These are phyloP conservation scores for Meghimatium bilineatum DNA, from an alignment of 2,888 invertebrate species.

Conservation along the genomic window DNA sequence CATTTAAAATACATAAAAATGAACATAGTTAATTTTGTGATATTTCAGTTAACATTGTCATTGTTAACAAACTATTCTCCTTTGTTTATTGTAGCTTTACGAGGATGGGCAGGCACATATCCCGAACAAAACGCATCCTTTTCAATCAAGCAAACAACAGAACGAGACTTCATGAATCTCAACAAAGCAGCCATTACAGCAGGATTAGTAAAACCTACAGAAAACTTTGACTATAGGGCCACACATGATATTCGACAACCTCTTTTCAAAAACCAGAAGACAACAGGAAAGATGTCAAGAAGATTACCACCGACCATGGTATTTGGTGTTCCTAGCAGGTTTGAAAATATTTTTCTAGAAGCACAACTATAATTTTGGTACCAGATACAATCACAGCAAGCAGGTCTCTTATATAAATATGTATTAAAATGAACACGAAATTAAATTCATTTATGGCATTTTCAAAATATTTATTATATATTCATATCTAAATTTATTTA, in stretches of 20 bases:
- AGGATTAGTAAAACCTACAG: slow-evolving; percentile 72
- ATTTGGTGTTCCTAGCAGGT: slow-evolving; percentile 68
- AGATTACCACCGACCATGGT: slow-evolving; percentile 73
- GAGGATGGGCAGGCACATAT: slow-evolving; percentile 63
- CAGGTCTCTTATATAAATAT: too few relatives aligned
- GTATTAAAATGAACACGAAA: too few relatives aligned
- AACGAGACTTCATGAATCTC: slow-evolving; percentile 73
- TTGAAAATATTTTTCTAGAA: background rate
- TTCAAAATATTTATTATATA: too few relatives aligned
- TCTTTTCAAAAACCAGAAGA: slow-evolving; percentile 61
- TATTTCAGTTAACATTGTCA: background rate
- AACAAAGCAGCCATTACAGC: slow-evolving; percentile 72
- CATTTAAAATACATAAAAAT: too few relatives aligned
- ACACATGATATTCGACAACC: slow-evolving; percentile 72
- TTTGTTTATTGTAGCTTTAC: slow-evolving; percentile 58
- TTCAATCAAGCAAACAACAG: slow-evolving; percentile 53
- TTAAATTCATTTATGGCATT: too few relatives aligned
- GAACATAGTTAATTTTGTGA: too few relatives aligned
- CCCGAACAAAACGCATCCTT: slow-evolving; percentile 61
- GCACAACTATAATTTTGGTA: too few relatives aligned
- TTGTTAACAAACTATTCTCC: background rate
- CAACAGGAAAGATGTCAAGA: slow-evolving; percentile 57
- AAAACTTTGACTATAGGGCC: slow-evolving; percentile 72
- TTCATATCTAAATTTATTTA: too few relatives aligned
- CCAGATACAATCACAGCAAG: too few relatives aligned